Base-by-base conservation (phyloP, 2,113 vertebrate species). In the Myanophis thanlyinensis region DNA sequence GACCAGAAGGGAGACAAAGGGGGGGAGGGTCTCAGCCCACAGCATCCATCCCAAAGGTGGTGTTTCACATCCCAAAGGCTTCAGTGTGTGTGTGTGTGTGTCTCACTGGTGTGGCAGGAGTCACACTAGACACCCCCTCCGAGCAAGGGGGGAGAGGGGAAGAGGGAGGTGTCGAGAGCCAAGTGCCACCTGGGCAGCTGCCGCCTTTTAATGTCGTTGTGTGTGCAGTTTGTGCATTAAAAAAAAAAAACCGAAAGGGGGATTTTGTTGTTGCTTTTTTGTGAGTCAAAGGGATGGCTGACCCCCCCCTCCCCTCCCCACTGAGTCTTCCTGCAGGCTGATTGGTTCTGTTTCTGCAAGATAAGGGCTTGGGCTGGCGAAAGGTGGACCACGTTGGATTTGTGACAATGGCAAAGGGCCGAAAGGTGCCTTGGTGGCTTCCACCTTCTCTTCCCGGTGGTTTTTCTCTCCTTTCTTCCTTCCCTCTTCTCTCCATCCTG, bases 251-350 rank as follows among this genome's bases (percentile, higher is more conserved):
- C 0, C 0, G 44, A 25, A 27, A 5, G 59, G 6, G 67, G 0
- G 44, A 6, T 18, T 54, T 54, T 53, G 52, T 48, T 20, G 35
- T 35, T 94, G 97, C 97, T 97, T 97, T 96, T 98, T 97, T 97
- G 97, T 97, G 97, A 96, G 67, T 97, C 97, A 96, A 96, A 95
- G 97, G 95, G 96, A 95, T 95, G 96, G 97, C 97, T 96, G n/a
- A n/a, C n/a, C 95, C 97, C 93, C 96, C 96, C 96, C 96, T 6
- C 96, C 96, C 96, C 8, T 13, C 49, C 12, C 12, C 84, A 1
- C 12, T 8, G 5, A 6, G 47, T 54, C 51, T 85, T 85, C 13
- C 30, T 96, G 97, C 96, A 95, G 94, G 96, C 97, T 94, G 94
- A 92, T 94, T 97, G 96, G 97, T 96, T 96, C 97, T 96, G 95